Evolutionary conservation across 2,888 invertebrate genomes (phyloP), one percentile per base, ranked within the genome.

Genomic region (Salpingus planirostris): DNA sequence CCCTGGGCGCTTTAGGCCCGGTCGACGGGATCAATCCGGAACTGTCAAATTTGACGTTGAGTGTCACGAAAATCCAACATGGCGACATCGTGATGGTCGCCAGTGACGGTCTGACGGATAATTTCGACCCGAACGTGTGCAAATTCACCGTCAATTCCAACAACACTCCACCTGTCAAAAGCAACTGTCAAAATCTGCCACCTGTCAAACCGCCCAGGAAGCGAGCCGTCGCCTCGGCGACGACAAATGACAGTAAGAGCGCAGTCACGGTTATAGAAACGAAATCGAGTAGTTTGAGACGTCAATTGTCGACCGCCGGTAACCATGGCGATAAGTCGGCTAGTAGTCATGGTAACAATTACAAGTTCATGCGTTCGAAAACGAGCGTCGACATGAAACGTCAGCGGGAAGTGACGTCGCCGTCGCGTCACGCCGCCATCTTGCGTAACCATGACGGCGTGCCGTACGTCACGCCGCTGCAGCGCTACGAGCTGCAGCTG

Each of bases 61-160:
- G 86, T 0, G 74, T 90, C 71, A 88, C 85, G 1, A 76, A 81
- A 37, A 72, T 85, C 5, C 82, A 86, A 47, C 67, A 71, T 26
- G 87, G 83, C 6, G 90, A 91, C 56, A 78, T 91, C 38, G 80
- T 91, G 13, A 83, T 89, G 60, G 70, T 91, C 10, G 88, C 89
- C 1, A 86, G 85, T n/a, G 90, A 91, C 55, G 90, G 90, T 4
- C 76, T 91, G 15, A 86, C 87, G 3, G 90, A 91, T 58, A 91
- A 91, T 61, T 87, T 89, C 52, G 90, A 91, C 65, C 90, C 90
- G 1, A 89, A 90, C 15, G 89, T 91, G 33, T 89, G 89, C 14
- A 86, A 85, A 64, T 86, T 89, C 55, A 85, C 88, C 3, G 71
- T 75, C 3, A 62, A 59, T 35, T 43, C 50, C 3, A 49, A 46